Evolutionary conservation across 2,113 vertebrate genomes (phyloP), one percentile per base, ranked within the genome.

Genomic region (Pomatostomus ruficeps): DNA sequence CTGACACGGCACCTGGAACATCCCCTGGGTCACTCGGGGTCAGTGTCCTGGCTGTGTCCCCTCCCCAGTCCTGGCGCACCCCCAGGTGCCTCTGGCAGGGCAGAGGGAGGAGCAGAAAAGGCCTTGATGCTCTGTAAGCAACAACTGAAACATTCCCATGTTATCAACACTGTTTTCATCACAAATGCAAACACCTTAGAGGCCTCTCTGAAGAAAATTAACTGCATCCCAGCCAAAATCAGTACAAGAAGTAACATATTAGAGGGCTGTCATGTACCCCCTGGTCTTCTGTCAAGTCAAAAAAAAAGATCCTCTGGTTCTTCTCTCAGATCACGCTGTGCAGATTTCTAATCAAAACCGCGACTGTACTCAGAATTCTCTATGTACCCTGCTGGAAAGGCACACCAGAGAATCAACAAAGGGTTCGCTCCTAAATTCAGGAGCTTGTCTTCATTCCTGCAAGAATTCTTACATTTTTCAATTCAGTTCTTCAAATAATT

Each of bases 1-100:
- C 22, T 38, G 36, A 4, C 23, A 52, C 0, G 1, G 2, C 24
- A 16, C 38, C 6, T 38, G 38, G 38, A 43, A 52, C 4, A 38
- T n/a, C 54, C 63, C 54, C 16, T 33, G 31, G 35, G 36, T 18
- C 33, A 62, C 25, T 2, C 0, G 0, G 46, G 57, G 25, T 16
- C 58, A 49, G 23, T 74, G 13, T 59, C 35, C 65, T 25, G 2
- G 54, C 35, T 54, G 43, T 14, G 65, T 36, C 35, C 25, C 54
- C 35, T 82, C 49, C 49, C 40, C 46, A 0, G 5, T 36, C 9
- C 55, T 74, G 15, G 8, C 8, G 65, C 48, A 31, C 6, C 25
- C 6, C 22, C 61, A 35, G 55, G 3, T 55, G 21, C 1, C 31
- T 12, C 6, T 48, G 45, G 4, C 3, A 12, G 22, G 33, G 25